Evolutionary conservation across 2,888 invertebrate genomes (phyloP), one percentile per base, ranked within the genome.

Genomic region (Sinohyriopsis cumingii): DNA sequence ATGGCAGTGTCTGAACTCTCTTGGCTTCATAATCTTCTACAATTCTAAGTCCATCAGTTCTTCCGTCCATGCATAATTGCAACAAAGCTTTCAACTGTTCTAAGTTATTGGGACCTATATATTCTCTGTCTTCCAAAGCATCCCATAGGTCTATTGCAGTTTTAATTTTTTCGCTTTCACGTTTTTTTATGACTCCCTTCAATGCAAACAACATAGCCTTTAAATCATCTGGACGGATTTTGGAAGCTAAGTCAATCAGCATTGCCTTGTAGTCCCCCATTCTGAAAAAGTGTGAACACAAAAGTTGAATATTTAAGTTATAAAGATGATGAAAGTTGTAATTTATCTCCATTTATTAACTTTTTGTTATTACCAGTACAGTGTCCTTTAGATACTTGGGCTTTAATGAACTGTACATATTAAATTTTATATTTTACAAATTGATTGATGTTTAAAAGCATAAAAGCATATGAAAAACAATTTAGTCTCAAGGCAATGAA

Each of bases 71-170:
- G 62, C 81, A 77, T 5, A 59, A 68, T 55, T 24, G 7, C 19
- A 85, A 62, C 25, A 84, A 33, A 3, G 76, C 54, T 63, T 81
- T 80, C 53, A 85, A 63, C 65, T 73, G 80, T 5, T 24, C 63
- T 24, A 78, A 55, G 59, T 84, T 75, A 19, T 66, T 63, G 28
- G 64, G 59, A 20, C 73, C 73, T 6, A 85, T 68, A 33, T 67
- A 59, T 25, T 78, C 81, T 28, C 84, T 68, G 55, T 82, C 75
- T 71, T 85, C 84, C 24, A 85, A 68, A n/a, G 78, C 81, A 63
- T 75, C 76, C 69, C 82, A 85, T 18, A 85, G 68, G 28, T 81
- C 76, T 6, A 76, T 62, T 6, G 75, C 62, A 6, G 73, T 67
- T 67, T 70, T 66, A 54, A 85, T 82, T 67, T 79, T 77, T 64